Evolutionary conservation across 2,888 invertebrate genomes (phyloP), one percentile per base, ranked within the genome.

Genomic region (Nymphalis polychloros): DNA sequence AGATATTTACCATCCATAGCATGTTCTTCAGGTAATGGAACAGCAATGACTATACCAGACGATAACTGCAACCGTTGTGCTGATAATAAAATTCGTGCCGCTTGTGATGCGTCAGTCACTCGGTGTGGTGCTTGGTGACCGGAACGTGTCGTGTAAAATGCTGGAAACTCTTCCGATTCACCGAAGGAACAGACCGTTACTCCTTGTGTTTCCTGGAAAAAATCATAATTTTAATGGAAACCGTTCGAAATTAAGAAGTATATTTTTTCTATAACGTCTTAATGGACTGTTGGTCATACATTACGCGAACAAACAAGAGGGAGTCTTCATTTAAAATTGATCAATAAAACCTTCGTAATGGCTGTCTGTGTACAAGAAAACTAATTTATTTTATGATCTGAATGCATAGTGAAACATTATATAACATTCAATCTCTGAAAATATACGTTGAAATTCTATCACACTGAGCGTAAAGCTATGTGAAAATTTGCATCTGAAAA

Each of bases 81-180:
- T 13, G 93, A 85, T 55, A 88, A 88, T 47, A 98, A 90, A 60
- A 98, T 83, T n/a, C 85, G 79, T 0, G 98, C 98, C 0, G 97
- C 98, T 64, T 96, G 94, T 7, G 76, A 65, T 0, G 96, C 89
- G 65, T 91, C 89, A 0, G 87, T 72, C 0, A 97, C 94, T 77
- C 94, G 94, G 79, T 96, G 95, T 0, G 97, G 97, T 0, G 97
- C 95, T 67, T 89, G 89, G 73, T 89, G 93, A 0, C 96, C 96
- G 75, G 98, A 98, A 68, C 94, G 92, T 6, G 94, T 88, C 0
- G 97, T 96, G 88, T 98, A 99, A 90, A 99, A 99, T 52, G 98
- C 98, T 0, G 99, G 99, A 87, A 99, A 99, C 17, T 95, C 94
- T 0, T 88, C 86, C 0, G 93, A 86, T n/a, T 93, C 87, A 0